phyloP scores from a whole-genome alignment of 2,113 vertebrate species.

The Aleadryas rufinucha region DNA sequence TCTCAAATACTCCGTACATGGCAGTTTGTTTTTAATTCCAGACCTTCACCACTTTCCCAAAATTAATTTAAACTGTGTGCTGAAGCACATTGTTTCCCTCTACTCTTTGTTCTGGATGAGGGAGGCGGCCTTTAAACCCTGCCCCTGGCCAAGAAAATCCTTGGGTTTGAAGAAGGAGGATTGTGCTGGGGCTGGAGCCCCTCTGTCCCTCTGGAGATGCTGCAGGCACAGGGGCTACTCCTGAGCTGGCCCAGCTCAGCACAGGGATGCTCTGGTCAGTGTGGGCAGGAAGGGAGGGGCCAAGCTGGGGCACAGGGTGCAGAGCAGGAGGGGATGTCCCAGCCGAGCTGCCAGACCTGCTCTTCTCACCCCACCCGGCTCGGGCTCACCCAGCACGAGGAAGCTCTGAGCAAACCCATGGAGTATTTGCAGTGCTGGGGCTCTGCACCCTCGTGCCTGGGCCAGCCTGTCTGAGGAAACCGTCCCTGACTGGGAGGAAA shows the following conservation, averaged over 20 bases:
- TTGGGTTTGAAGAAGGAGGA: background rate
- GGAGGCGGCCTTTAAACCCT: background rate
- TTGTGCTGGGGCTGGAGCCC: background rate
- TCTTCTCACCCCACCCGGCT: accelerated
- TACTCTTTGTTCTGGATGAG: background rate
- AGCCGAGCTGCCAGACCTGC: background rate
- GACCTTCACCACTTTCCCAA: background rate
- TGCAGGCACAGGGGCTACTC: background rate
- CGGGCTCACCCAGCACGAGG: background rate
- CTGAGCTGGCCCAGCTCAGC: background rate
- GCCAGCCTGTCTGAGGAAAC: background rate
- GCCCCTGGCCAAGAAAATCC: background rate
- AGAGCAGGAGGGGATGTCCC: background rate
- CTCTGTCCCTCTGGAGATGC: background rate
- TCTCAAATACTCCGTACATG: background rate
- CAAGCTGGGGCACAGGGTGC: background rate
- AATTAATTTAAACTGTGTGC: background rate
- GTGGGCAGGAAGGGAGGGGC: background rate
- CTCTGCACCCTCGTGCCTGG: background rate
- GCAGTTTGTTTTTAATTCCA: background rate
- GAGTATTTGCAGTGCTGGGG: accelerated
- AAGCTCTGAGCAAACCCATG: accelerated
- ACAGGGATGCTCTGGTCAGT: accelerated
- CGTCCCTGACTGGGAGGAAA: background rate
- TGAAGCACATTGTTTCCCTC: background rate